phyloP scores from a whole-genome alignment of 2,888 invertebrate species.

The Mimas tiliae region DNA sequence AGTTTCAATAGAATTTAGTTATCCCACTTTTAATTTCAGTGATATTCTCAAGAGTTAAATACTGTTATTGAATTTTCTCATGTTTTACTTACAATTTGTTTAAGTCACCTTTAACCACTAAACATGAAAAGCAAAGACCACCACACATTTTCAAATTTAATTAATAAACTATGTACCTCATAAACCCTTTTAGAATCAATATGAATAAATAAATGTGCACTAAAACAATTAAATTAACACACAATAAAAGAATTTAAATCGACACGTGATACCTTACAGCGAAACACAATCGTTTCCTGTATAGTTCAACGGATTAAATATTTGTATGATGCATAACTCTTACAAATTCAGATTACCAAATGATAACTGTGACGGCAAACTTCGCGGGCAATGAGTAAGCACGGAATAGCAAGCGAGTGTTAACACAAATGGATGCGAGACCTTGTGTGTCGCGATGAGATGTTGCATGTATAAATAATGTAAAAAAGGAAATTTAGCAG shows the following conservation, averaged over 20 bases:
- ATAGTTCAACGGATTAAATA: slow-evolving; percentile 25
- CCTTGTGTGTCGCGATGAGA: slow-evolving; percentile 28
- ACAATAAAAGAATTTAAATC: slow-evolving; percentile 23
- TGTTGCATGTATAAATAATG: slow-evolving; percentile 46
- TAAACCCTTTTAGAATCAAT: slow-evolving; percentile 1
- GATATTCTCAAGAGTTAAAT: no score
- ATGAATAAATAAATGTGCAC: neutral
- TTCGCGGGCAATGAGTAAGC: neutral
- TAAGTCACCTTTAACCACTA: neutral
- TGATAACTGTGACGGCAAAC: slow-evolving; percentile 12
- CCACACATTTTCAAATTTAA: neutral
- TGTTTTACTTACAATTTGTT: neutral
- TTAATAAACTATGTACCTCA: neutral
- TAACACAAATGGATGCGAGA: slow-evolving; percentile 5
- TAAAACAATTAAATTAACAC: slow-evolving; percentile 6
- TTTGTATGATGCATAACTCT: slow-evolving; percentile 26
- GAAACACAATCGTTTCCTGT: slow-evolving; percentile 32
- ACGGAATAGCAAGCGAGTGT: neutral
- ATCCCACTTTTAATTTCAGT: neutral
- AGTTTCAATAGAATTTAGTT: neutral
- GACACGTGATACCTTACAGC: slow-evolving; percentile 31
- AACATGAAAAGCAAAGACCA: neutral
- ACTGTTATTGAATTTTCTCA: neutral
- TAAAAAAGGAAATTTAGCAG: slow-evolving; percentile 53
- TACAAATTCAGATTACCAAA: slow-evolving; percentile 17